Base-by-base conservation (phyloP, 2,888 invertebrate genomes). In the Lysandra bellargus region DNA sequence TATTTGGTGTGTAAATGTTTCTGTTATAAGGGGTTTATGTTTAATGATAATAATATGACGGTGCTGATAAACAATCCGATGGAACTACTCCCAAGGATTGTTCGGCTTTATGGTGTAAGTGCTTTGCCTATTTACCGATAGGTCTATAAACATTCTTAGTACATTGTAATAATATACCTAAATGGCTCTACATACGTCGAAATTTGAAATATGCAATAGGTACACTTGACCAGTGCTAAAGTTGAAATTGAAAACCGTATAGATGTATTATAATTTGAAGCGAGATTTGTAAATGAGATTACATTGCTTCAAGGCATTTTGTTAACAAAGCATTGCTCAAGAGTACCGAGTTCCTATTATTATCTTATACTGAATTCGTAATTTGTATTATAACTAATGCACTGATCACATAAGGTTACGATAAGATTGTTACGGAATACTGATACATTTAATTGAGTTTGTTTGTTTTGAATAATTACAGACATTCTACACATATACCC, bases 281-380 rank as follows among this genome's bases (percentile, higher is more conserved):
- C 69, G 14, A 69, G 69, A 69, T 69, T 69, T 69, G 69, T 69
- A 69, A 69, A 69, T 69, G 69, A 69, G 33, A 69, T 69, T 33
- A 69, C 33, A 37, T 69, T 14, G 69, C 69, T 69, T 69, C 69
- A 37, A 69, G 69, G 69, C 33, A 69, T 69, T 69, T 69, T 69
- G 33, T 33, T 69, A 69, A 69, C 69, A 69, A 37, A 37, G 69
- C 69, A 69, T 69, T 69, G 69, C 69, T 33, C 33, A 69, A 69
- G 69, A 69, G 69, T 33, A 33, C 69, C 69, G 30, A 69, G 69
- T 69, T 69, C 69, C 33, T 69, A 69, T 69, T 69, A 69, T 69
- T 69, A 69, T 69, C 69, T 69, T 69, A 69, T 69, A 14, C 69
- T 69, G 69, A 69, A 69, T 69, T 69, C 30, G 69, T 69, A 69